Evolutionary conservation across 2,888 invertebrate genomes (phyloP).

Genomic region (Macrophya annulata): DNA sequence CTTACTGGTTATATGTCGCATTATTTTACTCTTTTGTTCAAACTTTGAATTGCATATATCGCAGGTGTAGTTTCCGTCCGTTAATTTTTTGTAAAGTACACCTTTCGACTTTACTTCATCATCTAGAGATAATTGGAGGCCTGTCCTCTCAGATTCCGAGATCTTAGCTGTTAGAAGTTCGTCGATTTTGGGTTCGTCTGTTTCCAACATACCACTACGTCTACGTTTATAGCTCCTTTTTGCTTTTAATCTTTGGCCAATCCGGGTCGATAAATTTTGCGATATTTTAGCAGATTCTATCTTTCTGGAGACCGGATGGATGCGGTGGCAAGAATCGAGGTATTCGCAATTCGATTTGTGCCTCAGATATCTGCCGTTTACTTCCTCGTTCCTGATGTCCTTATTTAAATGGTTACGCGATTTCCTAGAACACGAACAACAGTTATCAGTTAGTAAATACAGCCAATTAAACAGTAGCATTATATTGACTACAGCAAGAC

Average conservation of each 20-base stretch:
- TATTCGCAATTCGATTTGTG: background rate
- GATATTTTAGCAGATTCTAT: background rate
- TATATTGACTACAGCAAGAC: conserved; percentile 7
- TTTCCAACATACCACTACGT: background rate
- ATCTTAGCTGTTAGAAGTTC: background rate
- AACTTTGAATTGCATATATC: conserved; percentile 64
- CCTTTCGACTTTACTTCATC: conserved; percentile 45
- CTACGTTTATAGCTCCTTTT: background rate
- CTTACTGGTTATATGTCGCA: conserved; percentile 69
- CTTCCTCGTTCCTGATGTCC: conserved; percentile 32
- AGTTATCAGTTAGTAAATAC: conserved; percentile 54
- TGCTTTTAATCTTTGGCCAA: background rate
- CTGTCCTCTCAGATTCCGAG: background rate
- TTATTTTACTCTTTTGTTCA: conserved; percentile 68
- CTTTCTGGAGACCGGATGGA: background rate
- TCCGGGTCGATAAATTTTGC: background rate
- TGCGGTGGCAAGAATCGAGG: background rate
- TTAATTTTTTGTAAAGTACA: conserved; percentile 63
- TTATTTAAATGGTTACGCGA: conserved; percentile 54
- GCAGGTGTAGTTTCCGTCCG: conserved; percentile 65
- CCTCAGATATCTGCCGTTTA: background rate
- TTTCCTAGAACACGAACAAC: conserved; percentile 66
- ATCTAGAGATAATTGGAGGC: background rate
- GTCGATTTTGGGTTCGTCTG: background rate
- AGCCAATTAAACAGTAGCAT: background rate